Evolutionary conservation across 2,888 invertebrate species (phyloP).

Genomic region (Galeopsomyia nigrocyanea): DNA sequence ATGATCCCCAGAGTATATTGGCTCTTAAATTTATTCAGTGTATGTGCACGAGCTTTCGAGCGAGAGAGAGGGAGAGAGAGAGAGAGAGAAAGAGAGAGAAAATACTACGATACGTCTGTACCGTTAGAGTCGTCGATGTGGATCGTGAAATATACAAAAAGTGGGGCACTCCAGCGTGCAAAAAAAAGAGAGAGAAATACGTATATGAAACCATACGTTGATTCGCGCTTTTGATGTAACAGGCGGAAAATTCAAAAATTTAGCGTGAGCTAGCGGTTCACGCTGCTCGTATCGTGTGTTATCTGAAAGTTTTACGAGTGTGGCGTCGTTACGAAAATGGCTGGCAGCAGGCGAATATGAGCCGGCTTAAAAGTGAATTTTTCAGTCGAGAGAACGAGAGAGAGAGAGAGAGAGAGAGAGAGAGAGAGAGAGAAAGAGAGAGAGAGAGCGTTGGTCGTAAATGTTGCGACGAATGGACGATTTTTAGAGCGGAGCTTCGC

Average conservation of each 20-base stretch:
- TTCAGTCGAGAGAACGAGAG: conserved; percentile 18
- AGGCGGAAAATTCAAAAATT: conserved; percentile 33
- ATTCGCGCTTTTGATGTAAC: conserved; percentile 15
- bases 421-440: too few relatives aligned
- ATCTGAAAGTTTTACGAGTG: conserved; percentile 31
- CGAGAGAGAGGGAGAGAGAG: too few relatives aligned
- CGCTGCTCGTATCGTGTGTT: background rate
- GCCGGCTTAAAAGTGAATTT: conserved; percentile 18
- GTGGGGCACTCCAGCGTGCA: too few relatives aligned
- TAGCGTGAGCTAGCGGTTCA: background rate
- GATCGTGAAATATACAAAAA: background rate
- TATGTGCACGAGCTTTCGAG: too few relatives aligned
- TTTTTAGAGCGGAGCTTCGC: background rate
- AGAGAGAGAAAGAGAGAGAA: too few relatives aligned
- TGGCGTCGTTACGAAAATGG: conserved; percentile 18
- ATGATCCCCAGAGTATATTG: background rate
- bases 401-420: too few relatives aligned
- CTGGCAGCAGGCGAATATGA: conserved; percentile 12
- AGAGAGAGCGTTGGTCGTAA: conserved; percentile 6
- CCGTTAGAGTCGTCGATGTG: background rate
- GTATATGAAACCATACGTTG: conserved; percentile 18
- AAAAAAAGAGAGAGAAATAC: too few relatives aligned
- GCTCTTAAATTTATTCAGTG: too few relatives aligned
- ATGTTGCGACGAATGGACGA: conserved; percentile 20
- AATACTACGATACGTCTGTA: too few relatives aligned